A percentile compares a stretch with the other conserved stretches of the same genome.
Conservation (phyloP, 2,888 invertebrate genomes). For the Agrilus biguttatus region DNA sequence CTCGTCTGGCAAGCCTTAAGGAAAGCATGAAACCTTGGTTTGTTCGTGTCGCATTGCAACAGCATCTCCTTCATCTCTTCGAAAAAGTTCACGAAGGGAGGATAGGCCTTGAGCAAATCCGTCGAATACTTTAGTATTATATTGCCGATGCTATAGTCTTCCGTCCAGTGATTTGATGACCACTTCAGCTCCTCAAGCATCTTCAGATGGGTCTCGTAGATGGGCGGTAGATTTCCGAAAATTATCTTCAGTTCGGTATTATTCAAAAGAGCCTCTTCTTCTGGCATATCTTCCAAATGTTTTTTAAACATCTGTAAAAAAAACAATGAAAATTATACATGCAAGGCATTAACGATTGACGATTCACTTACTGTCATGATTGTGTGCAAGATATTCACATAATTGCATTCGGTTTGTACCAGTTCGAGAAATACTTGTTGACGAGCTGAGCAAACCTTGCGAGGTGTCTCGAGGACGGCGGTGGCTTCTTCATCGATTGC, state of each 20-base stretch:
- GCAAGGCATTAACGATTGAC: neutral
- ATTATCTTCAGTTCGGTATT: conserved; percentile 88
- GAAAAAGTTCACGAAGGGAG: conserved; percentile 96
- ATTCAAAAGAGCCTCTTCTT: conserved; percentile 69
- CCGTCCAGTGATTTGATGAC: conserved; percentile 69
- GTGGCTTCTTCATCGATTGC: conserved; percentile 9
- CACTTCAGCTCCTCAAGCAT: conserved; percentile 53
- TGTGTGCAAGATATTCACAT: conserved; percentile 86
- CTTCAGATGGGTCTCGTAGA: conserved; percentile 82
- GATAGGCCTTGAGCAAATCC: conserved; percentile 86
- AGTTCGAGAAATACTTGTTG: conserved; percentile 83
- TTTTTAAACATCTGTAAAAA: conserved; percentile 72
- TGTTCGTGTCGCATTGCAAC: conserved; percentile 76
- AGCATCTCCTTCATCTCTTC: conserved; percentile 93
- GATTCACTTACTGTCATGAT: conserved; percentile 63
- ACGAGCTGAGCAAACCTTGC: conserved; percentile 57
- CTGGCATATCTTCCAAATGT: conserved; percentile 76
- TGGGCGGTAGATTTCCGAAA: conserved; percentile 89
- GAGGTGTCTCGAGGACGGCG: conserved; percentile 40
- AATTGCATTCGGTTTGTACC: conserved; percentile 93
- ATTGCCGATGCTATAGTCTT: conserved; percentile 59
- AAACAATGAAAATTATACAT: conserved; percentile 2
- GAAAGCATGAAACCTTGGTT: conserved; percentile 96
- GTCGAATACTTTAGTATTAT: conserved; percentile 78
- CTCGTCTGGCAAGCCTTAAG: conserved; percentile 88